These are phyloP conservation scores for Nebria ingens DNA, from an alignment of 1,140 invertebrate genomes.

Conservation along the genomic window DNA sequence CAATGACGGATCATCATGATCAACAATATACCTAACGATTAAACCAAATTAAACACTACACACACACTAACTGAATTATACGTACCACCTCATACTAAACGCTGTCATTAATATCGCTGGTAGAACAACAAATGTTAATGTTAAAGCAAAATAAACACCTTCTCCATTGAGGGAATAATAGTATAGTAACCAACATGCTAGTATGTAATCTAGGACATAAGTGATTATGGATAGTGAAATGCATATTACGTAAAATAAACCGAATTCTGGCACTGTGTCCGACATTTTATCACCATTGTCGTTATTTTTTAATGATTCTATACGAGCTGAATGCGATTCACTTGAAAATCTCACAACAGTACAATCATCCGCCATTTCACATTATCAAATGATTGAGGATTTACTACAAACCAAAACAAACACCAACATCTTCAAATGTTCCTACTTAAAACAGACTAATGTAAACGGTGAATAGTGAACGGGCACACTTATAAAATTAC, in stretches of 20 bases:
- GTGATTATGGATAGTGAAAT: conserved; percentile 34
- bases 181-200: conserved; percentile 35
- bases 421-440: background rate
- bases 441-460: too few relatives aligned
- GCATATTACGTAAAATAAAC: conserved; percentile 31
- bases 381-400: conserved; percentile 5
- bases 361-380: conserved; percentile 29
- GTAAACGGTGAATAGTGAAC: too few relatives aligned
- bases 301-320: conserved; percentile 28
- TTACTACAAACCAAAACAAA: conserved; percentile 1
- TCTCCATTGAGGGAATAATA: conserved; percentile 31
- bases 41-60: conserved; percentile 12
- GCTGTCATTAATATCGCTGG: conserved; percentile 36
- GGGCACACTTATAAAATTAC: too few relatives aligned
- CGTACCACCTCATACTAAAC: conserved; percentile 38
- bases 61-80: conserved; percentile 10
- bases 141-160: conserved; percentile 36
- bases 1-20: conserved; percentile 35
- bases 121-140: conserved; percentile 35
- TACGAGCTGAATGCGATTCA: conserved; percentile 28
- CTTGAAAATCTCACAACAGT: conserved; percentile 33
- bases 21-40: conserved; percentile 36
- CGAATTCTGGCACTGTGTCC: conserved; percentile 26
- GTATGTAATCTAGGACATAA: conserved; percentile 34
- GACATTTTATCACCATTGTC: conserved; percentile 25